Evolutionary conservation across 1,140 invertebrate species (phyloP), one percentile per base, ranked within the genome.

Genomic region (Danaus melanippus): DNA sequence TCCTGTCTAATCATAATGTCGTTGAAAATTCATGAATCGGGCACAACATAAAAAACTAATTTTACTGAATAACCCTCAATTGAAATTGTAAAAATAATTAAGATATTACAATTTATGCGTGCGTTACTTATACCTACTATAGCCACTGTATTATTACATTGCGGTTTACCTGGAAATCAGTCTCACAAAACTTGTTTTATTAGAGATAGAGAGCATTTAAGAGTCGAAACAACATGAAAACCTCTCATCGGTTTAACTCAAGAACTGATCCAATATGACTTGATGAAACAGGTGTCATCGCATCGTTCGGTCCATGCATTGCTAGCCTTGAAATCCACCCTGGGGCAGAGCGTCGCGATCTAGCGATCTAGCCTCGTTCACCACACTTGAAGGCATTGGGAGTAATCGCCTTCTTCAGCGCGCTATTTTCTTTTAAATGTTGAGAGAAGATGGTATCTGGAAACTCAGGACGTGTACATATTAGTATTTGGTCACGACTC

Each of bases 221-320:
- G 55, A 57, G n/a, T 51, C 60, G 43, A 57, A 62, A 46, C 51
- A 57, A 50, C 57, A 62, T 50, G 50, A 54, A 58, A 54, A 62
- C 51, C 50, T 50, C 60, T 62, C 50, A 62, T 54, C 60, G 47
- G 51, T 42, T 53, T 53, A 44, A 45, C 12, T 6, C 42, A 32
- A 15, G n/a, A 56, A 50, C 43, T 58, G 12, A 12, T n/a, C n/a
- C n/a, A 21, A 42, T 10, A 42, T 46, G 42, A 44, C 58, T 47
- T 9, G 49, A 57, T 46, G 32, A 43, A 11, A 47, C 57, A 59
- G 17, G 53, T 12, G 44, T 59, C 42, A 40, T 50, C 57, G 10
- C 50, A 50, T 3, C 46, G n/a, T 21, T 21, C 49, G 7, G 11
- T 45, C 8, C 17, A 12, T 40, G 21, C 12, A 32, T 15, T 10